Evolutionary conservation across 2,888 invertebrate genomes (phyloP), one percentile per base, ranked within the genome.

Genomic region (Nymphalis urticae): DNA sequence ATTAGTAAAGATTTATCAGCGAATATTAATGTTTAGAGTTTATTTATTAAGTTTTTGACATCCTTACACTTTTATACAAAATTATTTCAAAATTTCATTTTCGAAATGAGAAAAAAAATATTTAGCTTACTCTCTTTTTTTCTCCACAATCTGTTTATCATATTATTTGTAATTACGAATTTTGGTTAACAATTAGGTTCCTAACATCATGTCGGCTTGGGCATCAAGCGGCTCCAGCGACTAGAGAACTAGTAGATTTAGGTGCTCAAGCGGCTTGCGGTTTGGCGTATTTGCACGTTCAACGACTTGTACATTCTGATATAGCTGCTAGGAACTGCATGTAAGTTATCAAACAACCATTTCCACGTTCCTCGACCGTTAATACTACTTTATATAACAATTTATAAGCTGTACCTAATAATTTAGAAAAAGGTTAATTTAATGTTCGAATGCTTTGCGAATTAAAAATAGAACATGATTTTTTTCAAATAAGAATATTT

Each of bases 271-370:
- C 97, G 74, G 95, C 97, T 61, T 94, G 97, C 78, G 98, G 97
- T 21, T 93, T 98, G 71, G 96, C 97, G 72, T 98, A 97, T 88
- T 93, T 98, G 75, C 98, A 98, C 84, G 96, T 96, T 66, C 96
- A 97, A 81, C 95, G 96, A 70, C 94, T 98, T 68, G 94, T 98
- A 72, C 98, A 98, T 86, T 96, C 96, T 84, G 98, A 98, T 85
- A 94, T 98, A 69, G 97, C 98, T 10, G 95, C 97, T 51, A 95
- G 98, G 82, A 98, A 98, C 90, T 98, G 97, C 89, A 95, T 97
- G 97, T 97, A 94, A 96, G 97, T 95, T 66, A 2, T 54, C 42
- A 42, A 7, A 9, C 17, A 54, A 42, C 42, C 42, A 42, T 13
- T 13, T 10, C 42, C 16, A 47, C 56, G 16, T 19, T 10, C 1